phyloP scores from a whole-genome alignment of 2,113 vertebrate species.

The Promerops cafer region DNA sequence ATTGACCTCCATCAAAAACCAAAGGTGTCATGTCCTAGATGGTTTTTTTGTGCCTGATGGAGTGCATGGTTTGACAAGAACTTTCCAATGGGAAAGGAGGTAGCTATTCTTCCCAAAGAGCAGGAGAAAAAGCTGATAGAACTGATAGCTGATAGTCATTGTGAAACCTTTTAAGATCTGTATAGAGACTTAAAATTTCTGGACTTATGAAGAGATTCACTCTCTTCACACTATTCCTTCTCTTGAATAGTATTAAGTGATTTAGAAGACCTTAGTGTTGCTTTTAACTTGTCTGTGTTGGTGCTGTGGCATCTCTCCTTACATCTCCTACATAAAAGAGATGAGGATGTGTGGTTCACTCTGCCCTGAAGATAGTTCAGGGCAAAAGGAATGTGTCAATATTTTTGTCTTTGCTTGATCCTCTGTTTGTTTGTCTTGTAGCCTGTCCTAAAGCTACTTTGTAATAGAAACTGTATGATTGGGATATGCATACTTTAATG shows the following conservation, averaged over 20 bases:
- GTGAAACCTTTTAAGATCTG: background rate
- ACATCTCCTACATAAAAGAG: background rate
- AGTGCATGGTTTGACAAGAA: background rate
- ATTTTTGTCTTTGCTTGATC: background rate
- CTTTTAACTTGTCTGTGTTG: background rate
- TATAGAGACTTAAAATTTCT: background rate
- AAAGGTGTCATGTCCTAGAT: background rate
- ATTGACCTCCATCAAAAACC: background rate
- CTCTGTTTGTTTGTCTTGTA: background rate
- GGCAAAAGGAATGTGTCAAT: background rate
- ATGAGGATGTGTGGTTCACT: background rate
- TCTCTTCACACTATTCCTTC: background rate
- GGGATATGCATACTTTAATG: background rate
- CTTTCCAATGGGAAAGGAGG: background rate
- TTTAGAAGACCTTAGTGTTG: background rate
- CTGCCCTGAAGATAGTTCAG: background rate
- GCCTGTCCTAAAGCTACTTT: background rate
- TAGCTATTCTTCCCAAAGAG: background rate
- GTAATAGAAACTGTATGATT: background rate
- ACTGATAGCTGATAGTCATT: too few relatives aligned
- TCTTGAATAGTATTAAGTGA: background rate
- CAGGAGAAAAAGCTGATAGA: background rate
- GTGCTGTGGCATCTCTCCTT: background rate
- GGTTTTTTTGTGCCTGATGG: background rate
- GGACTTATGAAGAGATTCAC: background rate